These are phyloP conservation scores for Belonocnema kinseyi DNA, from an alignment of 1,140 invertebrate species.

Conservation along the genomic window DNA sequence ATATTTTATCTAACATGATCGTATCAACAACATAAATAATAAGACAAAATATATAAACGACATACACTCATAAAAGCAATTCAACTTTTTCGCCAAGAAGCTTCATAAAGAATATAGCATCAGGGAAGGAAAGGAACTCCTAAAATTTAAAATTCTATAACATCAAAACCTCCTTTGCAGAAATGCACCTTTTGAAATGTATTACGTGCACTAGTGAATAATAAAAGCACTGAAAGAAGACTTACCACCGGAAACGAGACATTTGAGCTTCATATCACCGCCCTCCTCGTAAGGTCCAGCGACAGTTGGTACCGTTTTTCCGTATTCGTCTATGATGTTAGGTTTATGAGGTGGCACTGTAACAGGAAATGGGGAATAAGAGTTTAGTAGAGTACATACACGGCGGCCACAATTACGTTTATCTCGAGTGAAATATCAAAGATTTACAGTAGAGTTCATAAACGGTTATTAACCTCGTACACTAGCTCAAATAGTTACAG, in stretches of 20 bases:
- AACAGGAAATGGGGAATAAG: slow-evolving; percentile 69
- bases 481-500: slow-evolving; percentile 39
- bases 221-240: slow-evolving; percentile 47
- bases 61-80: no score
- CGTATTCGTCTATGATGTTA: slow-evolving; percentile 87
- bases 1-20: no score
- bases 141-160: no score
- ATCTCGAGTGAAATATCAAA: slow-evolving; percentile 51
- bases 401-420: slow-evolving; percentile 35
- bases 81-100: no score
- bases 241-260: slow-evolving; percentile 90
- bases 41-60: no score
- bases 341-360: slow-evolving; percentile 89
- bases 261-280: slow-evolving; percentile 86
- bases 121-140: no score
- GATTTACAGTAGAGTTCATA: slow-evolving; percentile 38
- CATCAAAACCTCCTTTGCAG: no score
- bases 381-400: not conserved
- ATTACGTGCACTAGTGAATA: slow-evolving; percentile 34
- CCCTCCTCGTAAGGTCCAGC: slow-evolving; percentile 92
- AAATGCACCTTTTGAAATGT: no score
- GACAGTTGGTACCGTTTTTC: slow-evolving; percentile 80
- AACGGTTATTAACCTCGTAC: slow-evolving; percentile 59
- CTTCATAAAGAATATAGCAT: no score
- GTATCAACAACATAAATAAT: no score